These are phyloP conservation scores for Girardia tigrina DNA, from an alignment of 2,888 invertebrate genomes.

Conservation along the genomic window DNA sequence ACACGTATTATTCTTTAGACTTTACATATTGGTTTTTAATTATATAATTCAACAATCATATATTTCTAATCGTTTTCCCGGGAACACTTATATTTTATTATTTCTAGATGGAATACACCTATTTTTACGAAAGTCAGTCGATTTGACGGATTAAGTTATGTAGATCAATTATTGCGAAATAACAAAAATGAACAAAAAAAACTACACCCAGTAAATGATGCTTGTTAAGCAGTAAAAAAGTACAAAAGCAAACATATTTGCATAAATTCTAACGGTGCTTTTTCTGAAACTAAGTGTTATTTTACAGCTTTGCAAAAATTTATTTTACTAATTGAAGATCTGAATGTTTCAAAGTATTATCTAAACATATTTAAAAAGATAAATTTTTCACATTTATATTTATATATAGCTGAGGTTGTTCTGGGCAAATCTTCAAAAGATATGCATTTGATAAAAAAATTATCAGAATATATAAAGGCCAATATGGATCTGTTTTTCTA, in stretches of 20 bases:
- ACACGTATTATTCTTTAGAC: too few relatives aligned
- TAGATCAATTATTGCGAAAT: background rate
- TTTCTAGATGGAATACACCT: background rate
- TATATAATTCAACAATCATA: background rate
- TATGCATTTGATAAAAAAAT: background rate
- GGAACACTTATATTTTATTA: background rate
- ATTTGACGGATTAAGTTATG: background rate
- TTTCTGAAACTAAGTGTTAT: background rate
- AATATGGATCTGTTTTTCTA: background rate
- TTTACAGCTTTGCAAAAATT: background rate
- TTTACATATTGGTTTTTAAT: background rate
- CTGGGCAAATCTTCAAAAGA: background rate
- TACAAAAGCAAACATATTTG: background rate
- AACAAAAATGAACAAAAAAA: background rate
- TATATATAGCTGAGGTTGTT: background rate
- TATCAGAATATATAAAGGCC: background rate
- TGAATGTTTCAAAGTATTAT: background rate
- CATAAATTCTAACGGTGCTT: background rate
- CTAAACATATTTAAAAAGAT: background rate
- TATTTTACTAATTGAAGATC: background rate
- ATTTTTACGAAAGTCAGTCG: background rate
- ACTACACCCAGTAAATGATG: background rate
- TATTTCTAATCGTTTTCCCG: background rate
- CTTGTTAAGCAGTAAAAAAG: background rate
- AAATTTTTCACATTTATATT: background rate